Percentiles rank a stretch among this genome's conserved stretches.
These are phyloP conservation scores for Onychorhynchus coronatus DNA, from an alignment of 2,113 vertebrate genomes.

Conservation along the genomic window DNA sequence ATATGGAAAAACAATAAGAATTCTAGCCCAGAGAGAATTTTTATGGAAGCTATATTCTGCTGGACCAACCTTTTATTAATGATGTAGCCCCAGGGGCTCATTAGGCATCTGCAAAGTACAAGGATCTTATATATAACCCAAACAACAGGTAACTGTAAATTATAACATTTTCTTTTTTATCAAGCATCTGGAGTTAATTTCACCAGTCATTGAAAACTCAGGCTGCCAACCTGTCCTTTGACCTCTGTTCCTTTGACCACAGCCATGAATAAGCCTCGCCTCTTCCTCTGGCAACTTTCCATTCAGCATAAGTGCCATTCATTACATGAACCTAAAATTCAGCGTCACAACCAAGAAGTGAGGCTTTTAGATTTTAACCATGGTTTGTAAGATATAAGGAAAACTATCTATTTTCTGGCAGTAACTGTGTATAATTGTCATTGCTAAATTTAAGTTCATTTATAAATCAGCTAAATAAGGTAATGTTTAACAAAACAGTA, in stretches of 20 bases:
- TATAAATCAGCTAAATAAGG: background rate
- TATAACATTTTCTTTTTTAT: background rate
- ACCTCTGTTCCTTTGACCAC: background rate
- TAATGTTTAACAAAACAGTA: background rate
- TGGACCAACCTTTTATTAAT: constrained; percentile 5
- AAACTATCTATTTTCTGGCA: background rate
- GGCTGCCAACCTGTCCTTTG: background rate
- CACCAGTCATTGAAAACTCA: background rate
- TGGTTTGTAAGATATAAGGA: background rate
- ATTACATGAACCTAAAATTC: background rate
- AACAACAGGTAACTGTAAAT: constrained; percentile 12
- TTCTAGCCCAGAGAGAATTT: background rate
- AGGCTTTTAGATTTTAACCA: background rate
- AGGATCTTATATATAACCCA: background rate
- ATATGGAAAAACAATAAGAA: background rate
- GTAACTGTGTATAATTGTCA: background rate
- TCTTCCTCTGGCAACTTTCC: background rate
- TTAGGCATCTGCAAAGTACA: background rate
- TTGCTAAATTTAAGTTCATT: background rate
- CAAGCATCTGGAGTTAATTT: background rate
- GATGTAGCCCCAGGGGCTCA: background rate
- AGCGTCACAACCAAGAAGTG: background rate
- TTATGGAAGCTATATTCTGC: background rate
- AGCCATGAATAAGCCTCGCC: background rate
- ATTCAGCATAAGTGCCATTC: background rate